These are phyloP conservation scores for Meda fulgida DNA, from an alignment of 2,797 vertebrate species.

Conservation along the genomic window DNA sequence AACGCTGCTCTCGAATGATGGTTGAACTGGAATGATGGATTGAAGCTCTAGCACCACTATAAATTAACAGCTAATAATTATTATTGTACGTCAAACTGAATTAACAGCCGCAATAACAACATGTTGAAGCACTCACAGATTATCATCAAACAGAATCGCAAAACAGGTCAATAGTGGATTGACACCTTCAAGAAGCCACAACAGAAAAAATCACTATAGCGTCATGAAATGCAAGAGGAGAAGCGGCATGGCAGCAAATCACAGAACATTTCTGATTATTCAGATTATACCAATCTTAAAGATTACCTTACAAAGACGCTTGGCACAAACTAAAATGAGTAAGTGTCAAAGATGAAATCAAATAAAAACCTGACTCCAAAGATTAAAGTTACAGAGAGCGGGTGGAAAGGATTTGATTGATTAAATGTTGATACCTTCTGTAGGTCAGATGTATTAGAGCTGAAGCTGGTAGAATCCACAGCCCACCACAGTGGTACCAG, in stretches of 20 bases:
- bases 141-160: slow-evolving; percentile 38
- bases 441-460: slow-evolving; percentile 17
- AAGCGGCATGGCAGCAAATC: slow-evolving; percentile 50
- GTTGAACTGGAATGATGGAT: background rate
- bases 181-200: slow-evolving; percentile 52
- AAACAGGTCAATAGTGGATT: slow-evolving; percentile 46
- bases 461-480: slow-evolving; percentile 34
- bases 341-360: slow-evolving; percentile 9
- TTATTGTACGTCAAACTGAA: slow-evolving; percentile 47
- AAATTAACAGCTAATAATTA: slow-evolving; percentile 51
- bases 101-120: slow-evolving; percentile 50
- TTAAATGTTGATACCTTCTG: slow-evolving; percentile 25
- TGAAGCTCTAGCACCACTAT: slow-evolving; percentile 58
- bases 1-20: slow-evolving; percentile 5
- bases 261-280: slow-evolving; percentile 55
- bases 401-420: slow-evolving; percentile 34
- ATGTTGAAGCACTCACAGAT: slow-evolving; percentile 54
- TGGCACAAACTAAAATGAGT: slow-evolving; percentile 37
- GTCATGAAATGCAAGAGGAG: slow-evolving; percentile 50
- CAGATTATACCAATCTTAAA: slow-evolving; percentile 42
- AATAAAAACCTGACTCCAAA: slow-evolving; percentile 20
- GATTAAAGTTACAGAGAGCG: slow-evolving; percentile 15
- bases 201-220: slow-evolving; percentile 49
- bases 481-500: slow-evolving; percentile 12
- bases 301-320: slow-evolving; percentile 40